These are phyloP conservation scores for Lumbricus terrestris DNA, from an alignment of 2,888 invertebrate species.

Conservation along the genomic window DNA sequence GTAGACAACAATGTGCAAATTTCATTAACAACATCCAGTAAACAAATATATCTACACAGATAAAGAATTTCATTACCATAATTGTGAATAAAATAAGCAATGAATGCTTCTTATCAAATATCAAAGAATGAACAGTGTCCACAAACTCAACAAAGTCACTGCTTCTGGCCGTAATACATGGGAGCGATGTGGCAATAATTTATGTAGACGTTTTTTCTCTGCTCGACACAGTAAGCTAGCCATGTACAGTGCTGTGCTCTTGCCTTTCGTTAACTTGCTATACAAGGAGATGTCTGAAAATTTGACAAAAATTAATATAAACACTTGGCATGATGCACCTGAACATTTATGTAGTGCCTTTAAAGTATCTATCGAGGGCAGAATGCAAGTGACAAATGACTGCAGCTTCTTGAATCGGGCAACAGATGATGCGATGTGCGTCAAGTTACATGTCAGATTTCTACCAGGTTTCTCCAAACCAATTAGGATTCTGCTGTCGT, in stretches of 20 bases:
- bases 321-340: not conserved
- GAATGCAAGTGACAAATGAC: not conserved
- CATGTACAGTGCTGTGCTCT: too few species aligned
- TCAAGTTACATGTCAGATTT: not conserved
- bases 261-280: too few species aligned
- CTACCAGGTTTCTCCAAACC: not conserved
- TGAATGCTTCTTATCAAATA: too few species aligned
- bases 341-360: not conserved
- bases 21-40: not conserved
- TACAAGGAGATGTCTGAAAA: not conserved
- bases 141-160: not conserved
- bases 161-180: not conserved
- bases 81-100: not conserved
- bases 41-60: not conserved
- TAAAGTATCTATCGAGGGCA: not conserved
- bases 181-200: not conserved
- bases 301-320: not conserved
- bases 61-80: not conserved
- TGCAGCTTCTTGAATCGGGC: not conserved
- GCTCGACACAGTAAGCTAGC: too few species aligned
- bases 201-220: not conserved
- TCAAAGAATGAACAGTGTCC: too few species aligned
- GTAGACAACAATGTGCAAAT: not conserved
- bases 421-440: not conserved
- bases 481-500: not conserved